Percentiles rank a stretch among this genome's conserved stretches.
Conservation (phyloP, 2,113 vertebrate genomes). For the Sinosuthora webbiana region DNA sequence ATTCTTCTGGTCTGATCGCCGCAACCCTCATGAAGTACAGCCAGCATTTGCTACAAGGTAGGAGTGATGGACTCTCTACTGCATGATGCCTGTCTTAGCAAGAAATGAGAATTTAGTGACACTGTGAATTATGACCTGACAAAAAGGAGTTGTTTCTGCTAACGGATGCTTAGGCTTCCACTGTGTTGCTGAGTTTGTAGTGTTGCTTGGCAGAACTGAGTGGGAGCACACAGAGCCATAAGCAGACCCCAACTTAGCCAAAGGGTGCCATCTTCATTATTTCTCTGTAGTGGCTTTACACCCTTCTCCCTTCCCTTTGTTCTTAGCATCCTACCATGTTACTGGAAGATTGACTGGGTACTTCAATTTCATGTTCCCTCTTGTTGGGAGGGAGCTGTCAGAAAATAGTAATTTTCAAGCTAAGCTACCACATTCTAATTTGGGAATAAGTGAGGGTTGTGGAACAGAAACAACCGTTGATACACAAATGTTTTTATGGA, state of each 20-base stretch:
- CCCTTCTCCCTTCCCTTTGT: not conserved
- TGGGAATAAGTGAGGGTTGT: not conserved
- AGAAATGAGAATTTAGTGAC: not conserved
- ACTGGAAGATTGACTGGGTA: not conserved
- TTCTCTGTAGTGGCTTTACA: not conserved
- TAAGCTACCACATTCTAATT: not conserved
- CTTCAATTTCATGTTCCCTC: not conserved
- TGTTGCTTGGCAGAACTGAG: not conserved
- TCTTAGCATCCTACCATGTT: not conserved
- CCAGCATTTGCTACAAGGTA: constrained; percentile 94
- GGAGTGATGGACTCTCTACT: not conserved
- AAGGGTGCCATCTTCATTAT: not conserved
- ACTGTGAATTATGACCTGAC: not conserved
- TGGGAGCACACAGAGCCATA: not conserved
- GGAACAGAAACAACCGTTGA: not conserved
- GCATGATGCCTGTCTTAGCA: not conserved
- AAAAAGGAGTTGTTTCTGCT: not conserved
- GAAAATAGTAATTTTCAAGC: not conserved
- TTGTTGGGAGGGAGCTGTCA: not conserved
- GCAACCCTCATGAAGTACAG: constrained; percentile 98
- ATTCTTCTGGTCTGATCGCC: constrained; percentile 97
- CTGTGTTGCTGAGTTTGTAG: not conserved
- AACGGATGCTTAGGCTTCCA: not conserved
- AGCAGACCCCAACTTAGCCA: not conserved
- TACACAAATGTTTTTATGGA: not conserved